Evolutionary conservation across 1,140 invertebrate genomes (phyloP).

Genomic region (Steinernema feltiae): DNA sequence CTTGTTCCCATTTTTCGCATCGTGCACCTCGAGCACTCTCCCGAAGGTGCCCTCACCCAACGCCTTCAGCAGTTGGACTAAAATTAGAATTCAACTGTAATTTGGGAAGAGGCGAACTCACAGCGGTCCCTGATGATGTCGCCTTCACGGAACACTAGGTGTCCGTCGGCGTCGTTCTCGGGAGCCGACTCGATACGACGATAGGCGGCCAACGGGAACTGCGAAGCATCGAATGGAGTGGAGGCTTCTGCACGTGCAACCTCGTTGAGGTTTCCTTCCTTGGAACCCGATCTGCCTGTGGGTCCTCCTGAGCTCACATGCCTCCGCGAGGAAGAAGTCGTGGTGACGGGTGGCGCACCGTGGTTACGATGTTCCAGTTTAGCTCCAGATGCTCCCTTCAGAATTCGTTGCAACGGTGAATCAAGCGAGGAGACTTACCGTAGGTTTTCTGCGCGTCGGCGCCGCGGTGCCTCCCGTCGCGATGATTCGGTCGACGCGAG

Average conservation of each 20-base stretch:
- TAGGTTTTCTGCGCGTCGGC: not conserved
- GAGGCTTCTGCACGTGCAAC: not conserved
- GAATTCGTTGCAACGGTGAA: not conserved
- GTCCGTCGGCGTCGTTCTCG: constrained; percentile 95
- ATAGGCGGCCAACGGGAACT: not conserved
- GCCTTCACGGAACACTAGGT: constrained; percentile 95
- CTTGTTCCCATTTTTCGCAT: constrained; percentile 28
- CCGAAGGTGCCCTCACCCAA: constrained; percentile 99
- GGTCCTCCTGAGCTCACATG: constrained; percentile 1
- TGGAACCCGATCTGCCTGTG: not conserved
- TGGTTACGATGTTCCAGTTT: not conserved
- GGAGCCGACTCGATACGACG: not conserved
- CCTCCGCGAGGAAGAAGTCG: not conserved
- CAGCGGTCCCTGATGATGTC: constrained; percentile 97
- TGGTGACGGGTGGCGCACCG: not conserved
- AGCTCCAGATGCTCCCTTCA: not conserved
- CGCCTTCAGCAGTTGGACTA: constrained; percentile 67
- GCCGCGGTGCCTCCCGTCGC: constrained; percentile 26
- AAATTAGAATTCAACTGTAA: constrained; percentile 32
- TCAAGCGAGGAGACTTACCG: not conserved
- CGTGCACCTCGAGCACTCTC: constrained; percentile 97
- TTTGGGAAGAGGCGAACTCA: constrained; percentile 55
- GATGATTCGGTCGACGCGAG: constrained; percentile 56
- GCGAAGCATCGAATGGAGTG: not conserved
- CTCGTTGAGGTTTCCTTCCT: not conserved